Conservation (phyloP, 2,888 invertebrate genomes). For the Poecilus cupreus region DNA sequence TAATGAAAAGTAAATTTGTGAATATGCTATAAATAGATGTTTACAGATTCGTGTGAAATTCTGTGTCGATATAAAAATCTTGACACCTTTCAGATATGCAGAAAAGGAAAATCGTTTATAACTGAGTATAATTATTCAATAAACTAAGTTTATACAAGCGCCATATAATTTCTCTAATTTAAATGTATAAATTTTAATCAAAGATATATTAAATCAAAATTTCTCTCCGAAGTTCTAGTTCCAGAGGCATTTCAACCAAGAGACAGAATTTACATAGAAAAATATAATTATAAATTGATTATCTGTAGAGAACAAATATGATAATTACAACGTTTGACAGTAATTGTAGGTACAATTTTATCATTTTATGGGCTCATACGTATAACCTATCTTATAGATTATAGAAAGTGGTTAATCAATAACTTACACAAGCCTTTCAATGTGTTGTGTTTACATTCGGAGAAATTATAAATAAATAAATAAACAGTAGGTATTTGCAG, state of each 20-base stretch:
- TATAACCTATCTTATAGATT: neutral
- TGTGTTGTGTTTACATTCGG: neutral
- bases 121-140: slow-evolving; percentile 5
- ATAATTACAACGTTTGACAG: neutral
- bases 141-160: neutral
- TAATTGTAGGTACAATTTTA: neutral
- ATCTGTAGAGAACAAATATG: neutral
- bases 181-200: slow-evolving; percentile 21
- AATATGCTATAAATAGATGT: too few species aligned
- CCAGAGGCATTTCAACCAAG: neutral
- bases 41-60: neutral
- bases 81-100: neutral
- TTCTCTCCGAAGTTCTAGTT: slow-evolving; percentile 6
- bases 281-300: neutral
- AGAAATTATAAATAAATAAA: slow-evolving; percentile 19
- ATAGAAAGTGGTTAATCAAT: neutral
- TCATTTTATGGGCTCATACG: neutral
- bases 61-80: neutral
- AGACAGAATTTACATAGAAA: neutral
- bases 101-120: neutral
- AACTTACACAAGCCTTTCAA: neutral
- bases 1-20: too few species aligned
- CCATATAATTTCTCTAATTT: slow-evolving; percentile 36
- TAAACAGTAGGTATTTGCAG: neutral
- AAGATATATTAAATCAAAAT: slow-evolving; percentile 28